Percentiles rank a stretch among this genome's conserved stretches.
phyloP scores from a whole-genome alignment of 2,113 vertebrate genomes.

The Tylochromis polylepis region DNA sequence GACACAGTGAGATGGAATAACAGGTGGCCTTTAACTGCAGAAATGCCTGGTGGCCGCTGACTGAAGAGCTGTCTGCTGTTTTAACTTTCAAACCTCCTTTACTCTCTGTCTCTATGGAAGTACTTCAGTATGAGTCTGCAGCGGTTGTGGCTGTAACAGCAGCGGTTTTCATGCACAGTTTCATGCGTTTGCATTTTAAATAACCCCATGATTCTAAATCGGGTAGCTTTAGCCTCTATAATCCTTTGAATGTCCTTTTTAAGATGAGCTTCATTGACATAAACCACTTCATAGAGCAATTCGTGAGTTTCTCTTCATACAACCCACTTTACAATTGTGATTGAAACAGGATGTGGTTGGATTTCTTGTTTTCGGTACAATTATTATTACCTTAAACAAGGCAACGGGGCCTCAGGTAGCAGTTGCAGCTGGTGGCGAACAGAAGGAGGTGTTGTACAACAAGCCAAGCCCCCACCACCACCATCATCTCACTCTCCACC shows the following conservation, averaged over 20 bases:
- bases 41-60: background rate
- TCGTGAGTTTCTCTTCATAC: background rate
- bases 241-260: constrained; percentile 17
- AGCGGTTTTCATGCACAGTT: constrained; percentile 25
- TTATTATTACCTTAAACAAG: constrained; percentile 3
- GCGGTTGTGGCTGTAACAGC: constrained; percentile 27
- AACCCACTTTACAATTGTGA: constrained; percentile 15
- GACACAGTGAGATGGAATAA: background rate
- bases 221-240: constrained; percentile 1
- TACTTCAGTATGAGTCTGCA: background rate
- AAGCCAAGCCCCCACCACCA: background rate
- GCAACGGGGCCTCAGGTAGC: background rate
- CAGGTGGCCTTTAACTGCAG: background rate
- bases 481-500: background rate
- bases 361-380: constrained; percentile 40
- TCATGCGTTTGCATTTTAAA: background rate
- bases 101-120: background rate
- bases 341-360: constrained; percentile 73
- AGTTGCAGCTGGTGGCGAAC: background rate
- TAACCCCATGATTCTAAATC: constrained; percentile 25
- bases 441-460: background rate
- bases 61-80: background rate
- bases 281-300: constrained; percentile 55
- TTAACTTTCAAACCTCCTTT: background rate
- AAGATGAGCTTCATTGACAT: constrained; percentile 7